Percentiles rank a stretch among this genome's conserved stretches.
These are phyloP conservation scores for Cyclophora albipunctata DNA, from an alignment of 2,888 invertebrate genomes.

Conservation along the genomic window DNA sequence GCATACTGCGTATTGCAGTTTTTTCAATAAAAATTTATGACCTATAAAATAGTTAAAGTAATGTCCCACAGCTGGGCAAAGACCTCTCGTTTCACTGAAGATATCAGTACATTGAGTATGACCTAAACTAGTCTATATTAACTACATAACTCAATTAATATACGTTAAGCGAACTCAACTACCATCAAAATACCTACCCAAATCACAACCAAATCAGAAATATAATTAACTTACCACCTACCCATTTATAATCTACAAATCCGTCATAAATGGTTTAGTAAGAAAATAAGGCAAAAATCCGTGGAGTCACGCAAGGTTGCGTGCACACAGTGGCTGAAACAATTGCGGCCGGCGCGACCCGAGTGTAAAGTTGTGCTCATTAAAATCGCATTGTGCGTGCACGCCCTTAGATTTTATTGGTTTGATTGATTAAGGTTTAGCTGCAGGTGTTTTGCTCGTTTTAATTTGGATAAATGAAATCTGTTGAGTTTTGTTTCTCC, in stretches of 20 bases:
- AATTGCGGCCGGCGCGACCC: constrained; percentile 19
- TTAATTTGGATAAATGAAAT: not conserved
- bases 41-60: too few species aligned
- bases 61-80: too few species aligned
- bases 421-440: constrained; percentile 18
- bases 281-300: constrained; percentile 28
- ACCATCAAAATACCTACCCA: too few species aligned
- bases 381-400: constrained; percentile 25
- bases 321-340: constrained; percentile 49
- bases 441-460: not conserved
- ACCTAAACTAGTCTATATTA: too few species aligned
- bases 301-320: constrained; percentile 61
- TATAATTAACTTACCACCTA: constrained; percentile 11
- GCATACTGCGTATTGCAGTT: too few species aligned
- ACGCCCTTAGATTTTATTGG: constrained; percentile 18
- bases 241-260: constrained; percentile 22
- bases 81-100: too few species aligned
- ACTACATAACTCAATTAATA: too few species aligned
- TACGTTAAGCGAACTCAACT: too few species aligned
- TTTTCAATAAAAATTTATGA: too few species aligned
- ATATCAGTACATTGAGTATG: too few species aligned
- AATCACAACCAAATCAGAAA: not conserved
- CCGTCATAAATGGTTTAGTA: constrained; percentile 21
- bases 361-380: constrained; percentile 23
- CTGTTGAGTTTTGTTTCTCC: not conserved